Conservation (phyloP, 2,888 invertebrate genomes). For the Bibio marci region DNA sequence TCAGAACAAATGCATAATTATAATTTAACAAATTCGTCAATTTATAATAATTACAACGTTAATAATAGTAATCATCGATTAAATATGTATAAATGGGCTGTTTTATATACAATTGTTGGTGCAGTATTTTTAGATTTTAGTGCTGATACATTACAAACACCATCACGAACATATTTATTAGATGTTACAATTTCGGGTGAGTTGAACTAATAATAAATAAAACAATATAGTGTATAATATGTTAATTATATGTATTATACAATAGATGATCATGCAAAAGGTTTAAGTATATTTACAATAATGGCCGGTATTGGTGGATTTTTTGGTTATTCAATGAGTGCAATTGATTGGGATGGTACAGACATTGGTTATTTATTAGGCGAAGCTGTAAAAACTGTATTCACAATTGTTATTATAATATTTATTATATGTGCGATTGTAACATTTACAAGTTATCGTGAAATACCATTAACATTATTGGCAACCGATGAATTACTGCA, state of each 20-base stretch:
- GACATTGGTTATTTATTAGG: conserved; percentile 31
- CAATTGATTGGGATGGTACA: conserved; percentile 39
- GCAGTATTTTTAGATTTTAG: conserved; percentile 43
- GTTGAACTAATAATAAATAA: neutral
- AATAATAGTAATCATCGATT: neutral
- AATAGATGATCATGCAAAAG: conserved; percentile 38
- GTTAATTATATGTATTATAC: conserved; percentile 2
- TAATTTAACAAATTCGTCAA: too few relatives aligned
- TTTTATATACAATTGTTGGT: conserved; percentile 39
- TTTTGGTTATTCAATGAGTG: conserved; percentile 39
- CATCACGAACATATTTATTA: conserved; percentile 41
- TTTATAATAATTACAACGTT: too few relatives aligned
- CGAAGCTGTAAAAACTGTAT: conserved; percentile 39
- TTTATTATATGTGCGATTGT: conserved; percentile 35
- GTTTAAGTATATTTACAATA: conserved; percentile 42
- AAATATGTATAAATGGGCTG: conserved; percentile 21
- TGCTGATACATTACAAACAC: conserved; percentile 47
- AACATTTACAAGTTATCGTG: conserved; percentile 40
- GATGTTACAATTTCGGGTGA: conserved; percentile 38
- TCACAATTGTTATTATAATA: conserved; percentile 37
- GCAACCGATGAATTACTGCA: conserved; percentile 23
- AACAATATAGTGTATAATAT: neutral
- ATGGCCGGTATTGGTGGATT: conserved; percentile 47
- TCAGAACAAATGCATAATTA: too few relatives aligned
- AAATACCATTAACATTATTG: conserved; percentile 33